Conservation (phyloP, 1,140 invertebrate species). For the Drosophila ercepeae region DNA sequence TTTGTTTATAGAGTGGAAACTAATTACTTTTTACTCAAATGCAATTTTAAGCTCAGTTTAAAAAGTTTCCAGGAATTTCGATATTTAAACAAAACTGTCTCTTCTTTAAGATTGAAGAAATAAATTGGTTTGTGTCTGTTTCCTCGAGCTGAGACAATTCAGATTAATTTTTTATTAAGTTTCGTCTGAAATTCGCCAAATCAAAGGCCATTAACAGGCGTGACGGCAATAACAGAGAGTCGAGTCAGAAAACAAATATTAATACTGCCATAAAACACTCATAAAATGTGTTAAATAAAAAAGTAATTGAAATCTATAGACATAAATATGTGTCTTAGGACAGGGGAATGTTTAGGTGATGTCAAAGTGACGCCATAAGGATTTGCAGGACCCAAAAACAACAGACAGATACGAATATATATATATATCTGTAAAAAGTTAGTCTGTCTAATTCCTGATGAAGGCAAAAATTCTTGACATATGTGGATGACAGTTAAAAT, state of each 20-base stretch:
- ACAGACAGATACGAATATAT: slow-evolving; percentile 31
- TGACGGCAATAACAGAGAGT: slow-evolving; percentile 18
- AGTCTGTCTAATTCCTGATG: slow-evolving; percentile 25
- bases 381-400: slow-evolving; percentile 33
- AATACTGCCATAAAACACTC: slow-evolving; percentile 52
- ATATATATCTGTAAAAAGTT: too few species aligned
- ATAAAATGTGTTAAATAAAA: slow-evolving; percentile 64
- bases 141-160: slow-evolving; percentile 20
- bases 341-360: slow-evolving; percentile 6
- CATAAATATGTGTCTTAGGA: slow-evolving; percentile 6
- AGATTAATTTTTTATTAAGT: slow-evolving; percentile 43
- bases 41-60: not conserved
- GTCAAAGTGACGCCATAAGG: slow-evolving; percentile 59
- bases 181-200: slow-evolving; percentile 4
- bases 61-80: too few species aligned
- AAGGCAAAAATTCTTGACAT: slow-evolving; percentile 13
- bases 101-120: not conserved
- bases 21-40: slow-evolving; percentile 20
- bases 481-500: slow-evolving; percentile 49
- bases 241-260: slow-evolving; percentile 29
- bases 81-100: not conserved
- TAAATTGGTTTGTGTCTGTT: not conserved
- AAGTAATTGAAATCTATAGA: slow-evolving; percentile 45
- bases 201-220: slow-evolving; percentile 37
- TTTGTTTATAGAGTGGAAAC: slow-evolving; percentile 22